These are phyloP conservation scores for Physella acuta DNA, from an alignment of 1,140 invertebrate species.

Conservation along the genomic window DNA sequence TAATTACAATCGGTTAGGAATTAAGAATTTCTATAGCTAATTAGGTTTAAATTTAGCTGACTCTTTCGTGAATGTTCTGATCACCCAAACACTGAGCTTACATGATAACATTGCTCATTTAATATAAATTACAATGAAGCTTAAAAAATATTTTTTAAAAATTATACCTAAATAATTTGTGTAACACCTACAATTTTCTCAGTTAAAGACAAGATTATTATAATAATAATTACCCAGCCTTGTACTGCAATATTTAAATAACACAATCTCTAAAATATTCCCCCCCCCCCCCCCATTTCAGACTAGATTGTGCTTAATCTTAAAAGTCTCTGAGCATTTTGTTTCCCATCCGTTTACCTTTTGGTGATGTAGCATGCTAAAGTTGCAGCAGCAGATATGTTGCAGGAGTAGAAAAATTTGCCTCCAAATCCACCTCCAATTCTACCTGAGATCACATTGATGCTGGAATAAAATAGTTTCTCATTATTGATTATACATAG, in stretches of 20 bases:
- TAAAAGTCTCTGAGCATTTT: no score
- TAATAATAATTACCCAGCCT: not conserved
- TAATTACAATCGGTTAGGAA: not conserved
- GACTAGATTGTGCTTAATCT: not conserved
- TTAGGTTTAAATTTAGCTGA: no score
- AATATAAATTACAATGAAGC: no score
- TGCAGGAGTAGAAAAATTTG: conserved; percentile 44
- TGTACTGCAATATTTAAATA: not conserved
- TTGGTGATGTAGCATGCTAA: conserved; percentile 45
- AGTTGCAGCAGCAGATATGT: conserved; percentile 44
- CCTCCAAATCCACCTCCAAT: conserved; percentile 59
- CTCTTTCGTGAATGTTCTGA: not conserved
- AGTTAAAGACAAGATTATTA: not conserved
- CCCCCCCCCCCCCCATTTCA: no score
- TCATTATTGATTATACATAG: not conserved
- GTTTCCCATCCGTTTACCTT: no score
- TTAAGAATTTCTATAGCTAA: not conserved
- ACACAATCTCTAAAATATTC: not conserved
- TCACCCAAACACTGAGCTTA: no score
- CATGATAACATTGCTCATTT: no score
- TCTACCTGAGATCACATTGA: conserved; percentile 42
- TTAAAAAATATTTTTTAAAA: no score
- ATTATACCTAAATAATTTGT: no score
- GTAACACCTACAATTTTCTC: no score
- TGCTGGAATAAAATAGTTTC: conserved; percentile 30